Percentiles rank a stretch among this genome's conserved stretches.
Evolutionary conservation across 2,113 vertebrate genomes (phyloP).

Genomic region (Charina bottae): DNA sequence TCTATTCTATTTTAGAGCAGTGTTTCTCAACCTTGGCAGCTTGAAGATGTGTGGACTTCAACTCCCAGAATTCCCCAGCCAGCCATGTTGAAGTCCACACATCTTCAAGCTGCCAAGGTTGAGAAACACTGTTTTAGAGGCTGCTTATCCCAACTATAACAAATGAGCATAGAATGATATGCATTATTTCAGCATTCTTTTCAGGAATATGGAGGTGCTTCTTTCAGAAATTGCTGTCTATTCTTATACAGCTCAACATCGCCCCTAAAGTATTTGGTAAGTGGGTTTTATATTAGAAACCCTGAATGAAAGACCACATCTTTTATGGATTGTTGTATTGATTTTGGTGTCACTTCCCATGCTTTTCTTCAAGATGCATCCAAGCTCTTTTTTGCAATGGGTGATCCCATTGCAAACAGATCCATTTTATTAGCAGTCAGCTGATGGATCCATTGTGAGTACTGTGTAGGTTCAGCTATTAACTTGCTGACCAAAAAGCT

Average conservation of each 20-base stretch:
- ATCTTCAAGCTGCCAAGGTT: too few species aligned
- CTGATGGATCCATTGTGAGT: background rate
- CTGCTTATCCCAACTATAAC: background rate
- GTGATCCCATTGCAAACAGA: background rate
- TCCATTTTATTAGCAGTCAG: background rate
- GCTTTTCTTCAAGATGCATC: background rate
- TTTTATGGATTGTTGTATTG: background rate
- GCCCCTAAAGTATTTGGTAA: background rate
- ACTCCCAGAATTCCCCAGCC: too few species aligned
- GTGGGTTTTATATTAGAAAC: background rate
- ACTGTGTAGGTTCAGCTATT: background rate
- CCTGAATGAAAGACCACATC: background rate
- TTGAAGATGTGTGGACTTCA: too few species aligned
- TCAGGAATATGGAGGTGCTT: background rate
- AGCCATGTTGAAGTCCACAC: too few species aligned
- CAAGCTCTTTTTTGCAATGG: background rate
- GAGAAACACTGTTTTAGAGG: background rate
- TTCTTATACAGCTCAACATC: background rate
- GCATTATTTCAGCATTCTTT: background rate
- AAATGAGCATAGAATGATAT: background rate
- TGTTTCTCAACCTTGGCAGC: too few species aligned
- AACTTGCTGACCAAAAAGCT: background rate
- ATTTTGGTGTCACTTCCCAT: background rate
- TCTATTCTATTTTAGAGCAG: background rate
- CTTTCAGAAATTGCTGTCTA: background rate